Conservation (phyloP, 1,140 invertebrate species). For the Caenorhabditis inopinata region DNA sequence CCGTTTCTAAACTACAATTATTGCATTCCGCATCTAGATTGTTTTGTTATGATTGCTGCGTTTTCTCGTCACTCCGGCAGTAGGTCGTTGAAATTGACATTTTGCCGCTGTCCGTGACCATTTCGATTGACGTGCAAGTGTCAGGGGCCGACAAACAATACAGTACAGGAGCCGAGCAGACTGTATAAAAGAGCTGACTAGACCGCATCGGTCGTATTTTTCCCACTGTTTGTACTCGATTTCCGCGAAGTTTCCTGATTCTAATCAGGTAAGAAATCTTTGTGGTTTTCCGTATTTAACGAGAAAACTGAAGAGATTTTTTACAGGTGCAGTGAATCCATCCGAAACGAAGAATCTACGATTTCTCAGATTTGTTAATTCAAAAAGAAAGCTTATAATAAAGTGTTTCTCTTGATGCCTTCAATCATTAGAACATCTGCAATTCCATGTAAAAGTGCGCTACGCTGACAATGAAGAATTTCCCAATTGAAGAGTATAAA, state of each 20-base stretch:
- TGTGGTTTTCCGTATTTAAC: constrained; percentile 10
- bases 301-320: constrained; percentile 31
- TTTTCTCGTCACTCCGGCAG: background rate
- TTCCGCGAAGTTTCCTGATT: no score
- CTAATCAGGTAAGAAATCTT: constrained; percentile 22
- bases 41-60: background rate
- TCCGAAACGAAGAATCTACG: background rate
- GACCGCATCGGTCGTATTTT: no score
- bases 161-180: background rate
- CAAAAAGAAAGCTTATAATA: no score
- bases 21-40: background rate
- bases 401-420: background rate
- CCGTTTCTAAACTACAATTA: no score
- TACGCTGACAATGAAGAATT: no score
- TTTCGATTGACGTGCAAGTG: constrained; percentile 21
- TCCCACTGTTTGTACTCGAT: background rate
- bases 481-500: background rate
- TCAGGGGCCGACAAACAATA: constrained; percentile 23
- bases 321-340: background rate
- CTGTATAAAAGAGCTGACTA: background rate
- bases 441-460: no score
- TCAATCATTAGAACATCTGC: no score
- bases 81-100: background rate
- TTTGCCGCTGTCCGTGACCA: background rate
- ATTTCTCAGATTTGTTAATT: constrained; percentile 14